Base-by-base conservation (phyloP, 2,888 invertebrate genomes). In the Hypsopygia costalis region DNA sequence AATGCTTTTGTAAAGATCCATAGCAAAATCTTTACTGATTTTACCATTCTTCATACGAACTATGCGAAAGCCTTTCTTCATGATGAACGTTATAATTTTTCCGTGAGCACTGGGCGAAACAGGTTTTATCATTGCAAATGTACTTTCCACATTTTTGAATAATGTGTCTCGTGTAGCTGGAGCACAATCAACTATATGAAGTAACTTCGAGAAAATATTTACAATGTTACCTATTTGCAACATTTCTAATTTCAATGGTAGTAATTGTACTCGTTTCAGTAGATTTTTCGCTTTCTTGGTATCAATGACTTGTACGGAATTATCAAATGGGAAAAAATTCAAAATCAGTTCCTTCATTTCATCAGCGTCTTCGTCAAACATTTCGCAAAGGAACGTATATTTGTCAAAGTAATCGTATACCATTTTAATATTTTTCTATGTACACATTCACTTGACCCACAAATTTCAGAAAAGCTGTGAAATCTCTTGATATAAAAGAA, bases 121-220 rank as follows among this genome's bases (percentile, higher is more conserved):
- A 8, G 96, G 95, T 77, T 96, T 96, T 28, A 98, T 90, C 41
- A 97, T 70, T 6, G 93, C 93, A 69, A 96, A 93, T 0, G 96
- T 95, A 62, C 94, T 93, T 78, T 94, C 91, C 39, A 91, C 89
- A 50, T 91, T 87, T 46, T 85, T 79, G 30, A 91, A 91, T 35
- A 94, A 81, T 51, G 85, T 90, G 43, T 86, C 90, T 56, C 90
- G 89, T 0, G 95, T 95, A 16, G 82, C 85, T 58, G 95, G 93
- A 0, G 92, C 94, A 66, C 93, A 94, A 61, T 92, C 93, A 9
- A 81, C 89, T 34, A 96, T 91, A 54, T 91, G 90, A 34, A 95
- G 90, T 53, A 93, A 90, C 46, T 95, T 90, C 0, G 94, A 93
- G 72, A 94, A 95, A 55, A 96, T 89, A 43, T 92, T 93, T 0